Conservation (phyloP, 2,888 invertebrate genomes). For the Strigamia transsilvanica region DNA sequence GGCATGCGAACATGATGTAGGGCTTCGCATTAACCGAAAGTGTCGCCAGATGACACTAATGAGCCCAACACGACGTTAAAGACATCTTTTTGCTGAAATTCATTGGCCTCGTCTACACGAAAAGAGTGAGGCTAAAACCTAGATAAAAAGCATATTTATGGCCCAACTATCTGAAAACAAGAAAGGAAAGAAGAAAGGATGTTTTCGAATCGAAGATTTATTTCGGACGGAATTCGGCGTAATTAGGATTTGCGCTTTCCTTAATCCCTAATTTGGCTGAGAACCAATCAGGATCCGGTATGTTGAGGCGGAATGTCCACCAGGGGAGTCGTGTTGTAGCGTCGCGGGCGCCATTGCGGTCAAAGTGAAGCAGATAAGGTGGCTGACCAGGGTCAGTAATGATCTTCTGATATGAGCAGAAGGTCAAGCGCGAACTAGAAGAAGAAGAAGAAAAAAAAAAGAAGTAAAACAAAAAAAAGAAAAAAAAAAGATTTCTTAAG, state of each 20-base stretch:
- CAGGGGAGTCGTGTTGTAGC: conserved; percentile 33
- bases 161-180: not conserved
- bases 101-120: conserved; percentile 25
- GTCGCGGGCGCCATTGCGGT: conserved; percentile 46
- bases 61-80: conserved; percentile 46
- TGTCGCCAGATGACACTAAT: conserved; percentile 49
- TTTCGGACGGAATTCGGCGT: not conserved
- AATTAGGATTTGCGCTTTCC: conserved; percentile 18
- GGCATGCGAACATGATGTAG: conserved; percentile 39
- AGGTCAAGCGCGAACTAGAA: conserved; percentile 22
- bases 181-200: not conserved
- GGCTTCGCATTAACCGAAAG: conserved; percentile 43
- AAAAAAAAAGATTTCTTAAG: too few relatives aligned
- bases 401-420: conserved; percentile 27
- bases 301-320: not conserved
- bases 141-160: conserved; percentile 38
- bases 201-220: too few relatives aligned
- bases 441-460: not conserved
- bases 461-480: not conserved
- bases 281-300: not conserved
- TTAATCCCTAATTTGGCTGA: conserved; percentile 1
- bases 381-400: conserved; percentile 48
- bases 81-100: conserved; percentile 34
- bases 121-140: not conserved
- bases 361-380: conserved; percentile 42